Conservation (phyloP, 2,797 vertebrate species). For the Hoplostethus mediterraneus region DNA sequence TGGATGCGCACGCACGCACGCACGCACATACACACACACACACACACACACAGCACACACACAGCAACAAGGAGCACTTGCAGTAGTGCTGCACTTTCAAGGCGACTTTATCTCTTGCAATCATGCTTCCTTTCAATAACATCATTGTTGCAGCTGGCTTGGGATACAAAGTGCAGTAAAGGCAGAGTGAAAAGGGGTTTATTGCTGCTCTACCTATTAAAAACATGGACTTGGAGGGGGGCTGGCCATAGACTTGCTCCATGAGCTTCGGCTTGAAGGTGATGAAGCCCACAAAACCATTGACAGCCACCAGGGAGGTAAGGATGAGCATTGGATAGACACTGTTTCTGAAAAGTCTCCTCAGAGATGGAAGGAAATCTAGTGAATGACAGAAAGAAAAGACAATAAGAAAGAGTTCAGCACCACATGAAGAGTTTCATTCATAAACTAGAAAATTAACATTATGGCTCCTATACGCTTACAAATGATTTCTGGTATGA, state of each 20-base stretch:
- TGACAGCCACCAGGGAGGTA: conserved; percentile 88
- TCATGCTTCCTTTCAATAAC: conserved; percentile 77
- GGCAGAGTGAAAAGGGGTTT: not conserved
- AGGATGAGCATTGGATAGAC: conserved; percentile 89
- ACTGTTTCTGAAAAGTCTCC: conserved; percentile 88
- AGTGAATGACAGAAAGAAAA: conserved; percentile 26
- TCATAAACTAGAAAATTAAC: not conserved
- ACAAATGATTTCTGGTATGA: not conserved
- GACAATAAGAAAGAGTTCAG: not conserved
- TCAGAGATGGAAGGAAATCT: conserved; percentile 94
- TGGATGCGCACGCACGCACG: not conserved
- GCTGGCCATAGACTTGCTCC: conserved; percentile 93
- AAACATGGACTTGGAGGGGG: conserved; percentile 92
- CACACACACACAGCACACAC: not conserved
- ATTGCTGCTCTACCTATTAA: conserved; percentile 75
- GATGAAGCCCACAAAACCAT: conserved; percentile 94
- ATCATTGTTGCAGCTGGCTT: conserved; percentile 64
- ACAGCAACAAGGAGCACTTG: conserved; percentile 1
- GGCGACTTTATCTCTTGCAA: conserved; percentile 54
- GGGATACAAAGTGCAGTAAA: conserved; percentile 1
- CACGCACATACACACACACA: not conserved
- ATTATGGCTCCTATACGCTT: not conserved
- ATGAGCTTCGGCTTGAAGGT: conserved; percentile 97
- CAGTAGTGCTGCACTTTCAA: conserved; percentile 22
- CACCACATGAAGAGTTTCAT: not conserved